Conservation (phyloP, 2,113 vertebrate species). For the Pomatorhinus ruficollis region DNA sequence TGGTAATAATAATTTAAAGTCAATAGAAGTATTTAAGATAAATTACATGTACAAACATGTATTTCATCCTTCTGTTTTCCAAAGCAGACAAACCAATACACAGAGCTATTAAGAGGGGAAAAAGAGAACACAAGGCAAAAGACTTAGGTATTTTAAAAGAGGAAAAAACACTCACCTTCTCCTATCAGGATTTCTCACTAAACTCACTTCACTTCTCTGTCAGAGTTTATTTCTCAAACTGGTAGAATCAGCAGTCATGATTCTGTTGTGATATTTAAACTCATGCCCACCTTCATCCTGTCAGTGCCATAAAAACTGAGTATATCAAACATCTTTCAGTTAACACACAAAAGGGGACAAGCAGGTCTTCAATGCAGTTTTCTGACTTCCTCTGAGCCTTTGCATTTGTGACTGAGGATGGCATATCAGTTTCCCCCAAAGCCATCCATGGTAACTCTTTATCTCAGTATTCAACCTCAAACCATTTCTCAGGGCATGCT, state of each 20-base stretch:
- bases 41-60: accelerated
- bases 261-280: background rate
- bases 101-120: background rate
- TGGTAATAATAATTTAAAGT: background rate
- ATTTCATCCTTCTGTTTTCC: background rate
- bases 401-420: background rate
- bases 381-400: background rate
- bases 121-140: background rate
- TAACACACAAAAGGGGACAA: background rate
- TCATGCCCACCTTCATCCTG: background rate
- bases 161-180: accelerated
- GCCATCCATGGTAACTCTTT: background rate
- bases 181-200: background rate
- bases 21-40: background rate
- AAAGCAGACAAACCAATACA: background rate
- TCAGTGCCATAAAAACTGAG: background rate
- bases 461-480: background rate
- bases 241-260: background rate
- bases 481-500: background rate
- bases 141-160: background rate
- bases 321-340: background rate
- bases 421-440: background rate
- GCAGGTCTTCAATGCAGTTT: background rate
- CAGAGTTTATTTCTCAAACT: background rate
- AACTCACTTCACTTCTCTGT: background rate